These are phyloP conservation scores for Probosciger aterrimus DNA, from an alignment of 2,113 vertebrate genomes.

Conservation along the genomic window DNA sequence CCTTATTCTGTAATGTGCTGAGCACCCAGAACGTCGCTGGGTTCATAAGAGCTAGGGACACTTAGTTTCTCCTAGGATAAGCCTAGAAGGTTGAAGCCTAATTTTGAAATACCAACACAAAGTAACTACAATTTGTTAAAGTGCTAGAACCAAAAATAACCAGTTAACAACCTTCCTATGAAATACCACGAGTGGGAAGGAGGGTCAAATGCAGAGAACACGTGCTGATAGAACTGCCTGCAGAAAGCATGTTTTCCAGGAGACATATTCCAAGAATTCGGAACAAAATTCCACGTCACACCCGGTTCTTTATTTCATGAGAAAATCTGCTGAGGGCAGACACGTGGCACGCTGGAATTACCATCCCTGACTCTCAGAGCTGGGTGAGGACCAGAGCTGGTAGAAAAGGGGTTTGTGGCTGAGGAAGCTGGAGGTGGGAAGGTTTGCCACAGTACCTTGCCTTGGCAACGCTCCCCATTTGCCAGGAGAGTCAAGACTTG, in stretches of 20 bases:
- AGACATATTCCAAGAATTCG: not conserved
- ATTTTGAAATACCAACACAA: not conserved
- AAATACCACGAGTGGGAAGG: not conserved
- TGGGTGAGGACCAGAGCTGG: not conserved
- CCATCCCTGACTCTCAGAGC: not conserved
- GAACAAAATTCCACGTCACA: not conserved
- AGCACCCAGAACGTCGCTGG: not conserved
- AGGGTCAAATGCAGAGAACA: not conserved
- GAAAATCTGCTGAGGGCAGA: conserved; percentile 3
- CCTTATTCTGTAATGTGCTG: not conserved
- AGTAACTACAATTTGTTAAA: not conserved
- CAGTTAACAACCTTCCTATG: not conserved
- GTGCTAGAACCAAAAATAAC: not conserved
- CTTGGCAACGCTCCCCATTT: not conserved
- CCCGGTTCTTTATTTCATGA: not conserved
- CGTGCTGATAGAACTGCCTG: not conserved
- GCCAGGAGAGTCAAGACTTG: not conserved
- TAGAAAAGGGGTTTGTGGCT: not conserved
- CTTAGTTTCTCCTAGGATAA: not conserved
- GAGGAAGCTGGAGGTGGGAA: not conserved
- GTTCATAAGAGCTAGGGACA: not conserved
- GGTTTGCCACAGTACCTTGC: not conserved
- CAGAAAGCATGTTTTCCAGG: not conserved
- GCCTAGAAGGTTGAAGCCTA: not conserved
- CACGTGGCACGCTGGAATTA: not conserved